Percentiles rank a stretch among this genome's conserved stretches.
Evolutionary conservation across 2,888 invertebrate species (phyloP).

Genomic region (Theretra japonica): DNA sequence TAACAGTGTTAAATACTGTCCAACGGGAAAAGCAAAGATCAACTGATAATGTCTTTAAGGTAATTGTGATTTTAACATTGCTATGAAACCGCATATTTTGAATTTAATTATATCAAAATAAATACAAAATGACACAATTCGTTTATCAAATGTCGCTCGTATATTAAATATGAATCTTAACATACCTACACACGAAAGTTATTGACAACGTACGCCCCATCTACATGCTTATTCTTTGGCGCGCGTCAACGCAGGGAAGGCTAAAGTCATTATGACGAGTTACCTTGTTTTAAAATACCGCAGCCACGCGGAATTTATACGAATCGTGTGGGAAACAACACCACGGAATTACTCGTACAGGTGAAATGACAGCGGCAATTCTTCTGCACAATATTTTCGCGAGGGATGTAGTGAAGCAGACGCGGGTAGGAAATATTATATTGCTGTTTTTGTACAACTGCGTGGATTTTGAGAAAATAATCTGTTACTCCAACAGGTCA

Average conservation of each 20-base stretch:
- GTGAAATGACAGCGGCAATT: constrained; percentile 47
- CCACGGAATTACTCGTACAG: constrained; percentile 57
- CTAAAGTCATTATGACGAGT: constrained; percentile 77
- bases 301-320: constrained; percentile 52
- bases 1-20: too few species aligned
- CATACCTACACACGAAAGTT: neutral
- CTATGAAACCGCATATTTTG: too few species aligned
- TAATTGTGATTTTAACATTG: too few species aligned
- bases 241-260: constrained; percentile 50
- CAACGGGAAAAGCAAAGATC: neutral
- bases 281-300: constrained; percentile 59
- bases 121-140: too few species aligned
- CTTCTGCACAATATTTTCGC: constrained; percentile 12
- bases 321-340: constrained; percentile 57
- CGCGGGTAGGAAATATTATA: neutral
- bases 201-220: neutral
- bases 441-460: neutral
- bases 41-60: too few species aligned
- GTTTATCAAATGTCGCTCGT: too few species aligned
- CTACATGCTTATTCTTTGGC: constrained; percentile 59
- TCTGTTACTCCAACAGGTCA: too few species aligned
- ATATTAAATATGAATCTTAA: neutral
- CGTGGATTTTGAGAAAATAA: neutral
- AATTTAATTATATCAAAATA: too few species aligned
- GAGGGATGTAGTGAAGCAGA: constrained; percentile 17